Conservation (phyloP, 2,113 vertebrate species). For the Grus americana region DNA sequence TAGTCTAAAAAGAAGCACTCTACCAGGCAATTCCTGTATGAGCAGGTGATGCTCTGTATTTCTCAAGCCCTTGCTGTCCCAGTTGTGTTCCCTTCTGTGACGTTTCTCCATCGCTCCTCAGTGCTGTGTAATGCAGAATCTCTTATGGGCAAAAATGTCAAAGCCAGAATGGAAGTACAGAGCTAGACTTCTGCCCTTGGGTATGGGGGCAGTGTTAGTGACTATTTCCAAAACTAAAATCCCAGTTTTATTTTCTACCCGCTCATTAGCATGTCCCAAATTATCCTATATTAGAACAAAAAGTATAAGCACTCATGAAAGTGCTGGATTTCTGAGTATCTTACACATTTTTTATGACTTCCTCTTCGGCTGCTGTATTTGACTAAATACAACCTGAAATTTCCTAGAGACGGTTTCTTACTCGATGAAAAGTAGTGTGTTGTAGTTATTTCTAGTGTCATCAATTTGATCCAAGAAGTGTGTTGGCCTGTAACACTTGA, state of each 20-base stretch:
- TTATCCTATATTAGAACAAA: background rate
- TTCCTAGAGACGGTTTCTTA: background rate
- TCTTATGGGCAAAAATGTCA: background rate
- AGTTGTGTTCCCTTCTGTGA: background rate
- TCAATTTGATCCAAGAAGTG: background rate
- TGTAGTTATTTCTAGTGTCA: background rate
- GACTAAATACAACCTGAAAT: background rate
- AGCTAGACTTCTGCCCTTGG: rapidly evolving
- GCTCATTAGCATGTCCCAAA: background rate
- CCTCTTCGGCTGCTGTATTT: background rate
- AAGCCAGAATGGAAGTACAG: background rate
- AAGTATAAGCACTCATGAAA: background rate
- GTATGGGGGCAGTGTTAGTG: background rate
- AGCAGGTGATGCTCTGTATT: background rate
- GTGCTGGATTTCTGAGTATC: background rate
- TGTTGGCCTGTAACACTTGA: background rate
- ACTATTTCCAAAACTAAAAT: background rate
- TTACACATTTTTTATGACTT: background rate
- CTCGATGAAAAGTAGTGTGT: background rate
- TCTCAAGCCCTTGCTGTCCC: background rate
- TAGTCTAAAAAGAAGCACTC: background rate
- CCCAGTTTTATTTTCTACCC: background rate
- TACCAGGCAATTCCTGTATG: background rate
- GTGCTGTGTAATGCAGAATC: background rate
- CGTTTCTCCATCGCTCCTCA: rapidly evolving